phyloP scores from a whole-genome alignment of 2,113 vertebrate genomes.

The Redunca redunca region DNA sequence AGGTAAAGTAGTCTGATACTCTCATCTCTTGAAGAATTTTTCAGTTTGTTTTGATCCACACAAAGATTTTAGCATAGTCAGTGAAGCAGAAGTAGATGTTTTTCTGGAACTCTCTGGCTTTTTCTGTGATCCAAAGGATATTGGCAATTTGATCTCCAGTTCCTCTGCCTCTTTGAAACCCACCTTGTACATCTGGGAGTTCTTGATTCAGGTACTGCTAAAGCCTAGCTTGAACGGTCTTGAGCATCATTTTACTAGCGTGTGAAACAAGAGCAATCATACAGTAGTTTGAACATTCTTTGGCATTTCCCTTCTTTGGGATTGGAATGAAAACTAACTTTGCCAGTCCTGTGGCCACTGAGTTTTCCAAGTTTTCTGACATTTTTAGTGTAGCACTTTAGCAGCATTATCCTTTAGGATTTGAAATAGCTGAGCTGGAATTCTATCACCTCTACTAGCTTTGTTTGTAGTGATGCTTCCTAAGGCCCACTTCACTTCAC shows the following conservation, averaged over 20 bases:
- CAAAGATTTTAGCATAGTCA: background rate
- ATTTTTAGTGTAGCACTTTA: background rate
- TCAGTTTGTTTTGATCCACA: background rate
- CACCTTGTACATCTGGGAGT: background rate
- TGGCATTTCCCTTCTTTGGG: background rate
- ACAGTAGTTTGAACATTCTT: background rate
- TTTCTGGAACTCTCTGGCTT: background rate
- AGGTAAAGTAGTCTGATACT: background rate
- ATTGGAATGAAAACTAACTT: background rate
- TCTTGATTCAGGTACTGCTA: background rate
- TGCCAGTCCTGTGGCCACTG: background rate
- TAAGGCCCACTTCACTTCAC: background rate
- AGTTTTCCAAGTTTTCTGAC: background rate
- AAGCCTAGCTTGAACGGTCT: background rate
- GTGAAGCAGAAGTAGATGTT: background rate
- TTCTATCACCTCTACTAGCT: background rate
- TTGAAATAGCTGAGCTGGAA: background rate
- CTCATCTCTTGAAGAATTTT: background rate
- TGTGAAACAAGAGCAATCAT: background rate
- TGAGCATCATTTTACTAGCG: background rate
- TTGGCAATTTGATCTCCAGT: background rate
- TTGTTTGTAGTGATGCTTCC: background rate
- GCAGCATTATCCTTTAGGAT: background rate
- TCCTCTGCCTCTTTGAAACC: background rate
- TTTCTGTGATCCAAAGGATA: background rate